These are phyloP conservation scores for Corvus cornix DNA, from an alignment of 2,113 vertebrate species.

Conservation along the genomic window DNA sequence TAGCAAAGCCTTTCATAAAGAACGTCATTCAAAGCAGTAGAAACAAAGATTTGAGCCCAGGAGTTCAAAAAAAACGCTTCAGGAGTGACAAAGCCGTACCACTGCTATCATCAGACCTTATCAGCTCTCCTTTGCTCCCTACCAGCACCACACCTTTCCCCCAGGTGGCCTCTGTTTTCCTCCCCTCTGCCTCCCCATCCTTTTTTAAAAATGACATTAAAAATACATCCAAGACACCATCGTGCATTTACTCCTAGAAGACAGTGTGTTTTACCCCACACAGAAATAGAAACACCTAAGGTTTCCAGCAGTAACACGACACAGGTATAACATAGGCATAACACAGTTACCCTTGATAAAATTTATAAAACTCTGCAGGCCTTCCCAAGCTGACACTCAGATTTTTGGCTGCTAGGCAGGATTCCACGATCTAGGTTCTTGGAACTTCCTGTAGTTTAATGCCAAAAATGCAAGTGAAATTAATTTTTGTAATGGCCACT, in stretches of 20 bases:
- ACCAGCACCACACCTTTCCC: neutral
- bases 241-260: rapidly evolving
- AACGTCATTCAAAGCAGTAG: rapidly evolving
- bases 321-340: neutral
- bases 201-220: neutral
- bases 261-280: neutral
- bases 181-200: neutral
- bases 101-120: neutral
- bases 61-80: neutral
- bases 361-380: neutral
- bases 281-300: neutral
- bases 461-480: neutral
- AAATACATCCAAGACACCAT: neutral
- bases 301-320: neutral
- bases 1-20: neutral
- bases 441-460: neutral
- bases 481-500: neutral
- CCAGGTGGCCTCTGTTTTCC: neutral
- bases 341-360: neutral
- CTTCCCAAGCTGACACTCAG: neutral
- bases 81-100: neutral
- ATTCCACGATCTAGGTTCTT: neutral
- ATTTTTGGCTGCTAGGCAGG: neutral
- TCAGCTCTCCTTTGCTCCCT: neutral
- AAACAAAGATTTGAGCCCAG: neutral